Base-by-base conservation (phyloP, 2,113 vertebrate genomes). In the Corydoras sp. region DNA sequence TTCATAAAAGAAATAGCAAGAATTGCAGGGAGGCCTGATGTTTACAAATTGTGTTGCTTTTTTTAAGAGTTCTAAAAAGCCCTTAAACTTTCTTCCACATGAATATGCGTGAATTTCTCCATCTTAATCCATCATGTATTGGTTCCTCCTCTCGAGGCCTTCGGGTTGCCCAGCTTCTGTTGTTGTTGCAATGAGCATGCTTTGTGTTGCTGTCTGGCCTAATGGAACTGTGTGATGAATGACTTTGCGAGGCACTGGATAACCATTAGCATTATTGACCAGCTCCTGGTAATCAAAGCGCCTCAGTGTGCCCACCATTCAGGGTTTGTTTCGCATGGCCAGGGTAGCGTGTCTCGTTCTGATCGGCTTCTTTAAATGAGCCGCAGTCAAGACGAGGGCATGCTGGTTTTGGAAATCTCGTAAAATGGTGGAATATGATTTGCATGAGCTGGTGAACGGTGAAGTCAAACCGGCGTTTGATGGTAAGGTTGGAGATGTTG, bases 211-310 rank as follows among this genome's bases (percentile, higher is more conserved):
- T 77, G 76, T 81, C 75, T 63, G 55, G 72, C 30, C 11, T 75
- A 69, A 77, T 71, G 48, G 77, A 63, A 31, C 64, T 54, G 65
- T 48, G 58, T 80, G 79, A 85, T 77, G 74, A 78, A 83, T 83
- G 76, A 58, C 68, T 81, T 71, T 69, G 53, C 74, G 43, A 56
- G 58, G 58, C 67, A 63, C 65, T 66, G 70, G 58, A 77, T 68
- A 69, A 73, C 61, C 77, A 81, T 84, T 82, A 84, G 68, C 77
- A 78, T 82, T 82, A 82, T 80, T 79, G 81, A 84, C 79, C 58
- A 54, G 54, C 73, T 71, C 63, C 71, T 13, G 56, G 62, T 48
- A 71, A 83, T 84, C 77, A 80, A 73, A 76, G 71, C 55, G 59
- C 30, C 65, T 8, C 18, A 30, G 55, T 72, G 69, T 31, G 65